Percentiles rank a stretch among this genome's conserved stretches.
phyloP scores from a whole-genome alignment of 2,113 vertebrate genomes.

The Andinoacara biseriatus region DNA sequence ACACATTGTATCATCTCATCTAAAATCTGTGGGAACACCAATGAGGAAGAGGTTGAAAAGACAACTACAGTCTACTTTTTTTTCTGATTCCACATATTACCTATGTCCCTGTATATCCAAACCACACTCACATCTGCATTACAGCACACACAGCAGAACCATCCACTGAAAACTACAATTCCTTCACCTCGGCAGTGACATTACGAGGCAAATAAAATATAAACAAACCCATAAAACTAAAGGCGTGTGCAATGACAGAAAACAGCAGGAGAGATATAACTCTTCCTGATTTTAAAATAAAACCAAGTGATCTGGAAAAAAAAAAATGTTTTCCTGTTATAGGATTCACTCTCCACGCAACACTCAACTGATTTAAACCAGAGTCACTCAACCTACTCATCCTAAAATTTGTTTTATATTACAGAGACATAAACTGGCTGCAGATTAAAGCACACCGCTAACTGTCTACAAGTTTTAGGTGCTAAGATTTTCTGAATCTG shows the following conservation, averaged over 20 bases:
- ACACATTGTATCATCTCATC: background rate
- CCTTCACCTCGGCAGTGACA: background rate
- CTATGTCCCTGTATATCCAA: background rate
- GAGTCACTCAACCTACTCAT: background rate
- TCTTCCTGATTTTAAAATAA: background rate
- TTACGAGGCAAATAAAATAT: background rate
- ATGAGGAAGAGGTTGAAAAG: background rate
- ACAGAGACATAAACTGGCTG: background rate
- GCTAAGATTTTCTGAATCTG: background rate
- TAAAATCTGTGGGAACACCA: background rate
- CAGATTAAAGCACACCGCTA: background rate
- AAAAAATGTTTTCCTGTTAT: rapidly evolving
- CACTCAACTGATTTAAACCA: background rate
- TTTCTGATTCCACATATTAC: background rate
- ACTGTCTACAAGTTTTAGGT: background rate
- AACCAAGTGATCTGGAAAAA: background rate
- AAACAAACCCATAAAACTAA: background rate
- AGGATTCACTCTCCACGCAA: background rate
- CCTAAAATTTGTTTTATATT: background rate
- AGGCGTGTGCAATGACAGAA: background rate
- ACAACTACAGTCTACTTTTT: too few relatives aligned
- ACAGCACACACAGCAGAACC: background rate
- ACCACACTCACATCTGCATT: background rate
- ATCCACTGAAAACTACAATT: background rate
- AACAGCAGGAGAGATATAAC: background rate